Conservation (phyloP, 2,888 invertebrate species). For the Drosophila stalkeri region DNA sequence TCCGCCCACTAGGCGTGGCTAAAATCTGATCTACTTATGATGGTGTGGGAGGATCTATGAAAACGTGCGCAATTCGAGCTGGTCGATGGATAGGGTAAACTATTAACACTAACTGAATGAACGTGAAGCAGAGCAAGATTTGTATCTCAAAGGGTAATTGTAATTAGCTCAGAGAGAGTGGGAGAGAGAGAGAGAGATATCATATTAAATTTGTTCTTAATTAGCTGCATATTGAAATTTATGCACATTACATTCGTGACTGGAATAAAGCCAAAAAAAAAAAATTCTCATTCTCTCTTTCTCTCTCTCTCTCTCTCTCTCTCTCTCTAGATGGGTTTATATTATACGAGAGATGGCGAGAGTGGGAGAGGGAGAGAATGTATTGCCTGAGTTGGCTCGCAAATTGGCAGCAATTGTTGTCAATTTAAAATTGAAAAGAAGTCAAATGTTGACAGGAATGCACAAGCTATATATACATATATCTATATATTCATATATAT, state of each 20-base stretch:
- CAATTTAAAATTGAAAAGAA: slow-evolving; percentile 83
- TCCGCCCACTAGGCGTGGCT: slow-evolving; percentile 5
- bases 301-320: too few species aligned
- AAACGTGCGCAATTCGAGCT: slow-evolving; percentile 3
- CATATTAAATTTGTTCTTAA: slow-evolving; percentile 37
- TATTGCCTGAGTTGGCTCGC: slow-evolving; percentile 34
- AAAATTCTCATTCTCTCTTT: too few species aligned
- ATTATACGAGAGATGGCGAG: neutral
- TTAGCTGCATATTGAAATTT: slow-evolving; percentile 67
- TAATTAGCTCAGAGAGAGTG: neutral
- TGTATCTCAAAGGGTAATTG: slow-evolving; percentile 5
- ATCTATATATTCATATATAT: neutral
- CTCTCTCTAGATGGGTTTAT: neutral
- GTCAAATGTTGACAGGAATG: slow-evolving; percentile 64
- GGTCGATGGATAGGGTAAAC: neutral
- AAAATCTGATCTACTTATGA: neutral
- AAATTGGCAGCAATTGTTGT: slow-evolving; percentile 78
- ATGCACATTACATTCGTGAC: slow-evolving; percentile 44
- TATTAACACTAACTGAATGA: neutral
- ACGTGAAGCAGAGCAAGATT: neutral
- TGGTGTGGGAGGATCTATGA: neutral
- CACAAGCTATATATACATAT: slow-evolving; percentile 15
- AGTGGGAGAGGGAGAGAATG: slow-evolving; percentile 8
- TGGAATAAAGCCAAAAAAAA: slow-evolving; percentile 17
- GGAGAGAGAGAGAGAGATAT: neutral